Evolutionary conservation across 2,797 vertebrate genomes (phyloP), one percentile per base, ranked within the genome.

Genomic region (Lacerta agilis): DNA sequence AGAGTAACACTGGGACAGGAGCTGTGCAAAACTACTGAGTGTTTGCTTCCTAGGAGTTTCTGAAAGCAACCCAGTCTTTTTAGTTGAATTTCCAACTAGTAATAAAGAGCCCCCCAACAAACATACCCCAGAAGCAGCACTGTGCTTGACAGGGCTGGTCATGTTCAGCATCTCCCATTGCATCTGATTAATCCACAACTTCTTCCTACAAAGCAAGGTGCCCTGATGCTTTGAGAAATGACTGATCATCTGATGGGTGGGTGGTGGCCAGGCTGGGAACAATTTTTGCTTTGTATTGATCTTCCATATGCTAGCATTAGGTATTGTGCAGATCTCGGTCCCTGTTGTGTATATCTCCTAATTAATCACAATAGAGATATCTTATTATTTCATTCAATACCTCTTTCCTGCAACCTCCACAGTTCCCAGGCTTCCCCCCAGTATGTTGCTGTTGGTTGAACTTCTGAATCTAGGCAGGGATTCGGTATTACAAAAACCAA

Each of bases 161-260:
- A 82, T 0, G 0, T 64, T 82, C 90, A 33, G 86, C 89, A 79
- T 86, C 90, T 95, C 92, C 92, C 88, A 25, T n/a, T 43, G 91
- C 0, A 89, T 90, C 88, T 38, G 88, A 95, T 94, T 93, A 93
- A 95, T 96, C 92, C 91, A 66, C 29, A 89, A 86, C 5, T 27
- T 91, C 90, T 71, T 89, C 49, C 38, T 67, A 0, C 76, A 78
- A 27, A 0, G 4, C 49, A 0, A 8, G 85, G 79, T 91, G 76
- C 87, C 89, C 20, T 2, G 13, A 33, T 86, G 91, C 18, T 67
- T 43, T 61, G 88, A 86, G 89, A 86, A 25, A 86, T 88, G 81
- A 93, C 91, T 92, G 91, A 87, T 20, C 93, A 95, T 94, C 92
- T 91, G 91, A 86, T 90, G 86, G 43, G 87, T n/a, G 84, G 92